phyloP scores from a whole-genome alignment of 2,797 vertebrate genomes.

The Lagodon rhomboides region DNA sequence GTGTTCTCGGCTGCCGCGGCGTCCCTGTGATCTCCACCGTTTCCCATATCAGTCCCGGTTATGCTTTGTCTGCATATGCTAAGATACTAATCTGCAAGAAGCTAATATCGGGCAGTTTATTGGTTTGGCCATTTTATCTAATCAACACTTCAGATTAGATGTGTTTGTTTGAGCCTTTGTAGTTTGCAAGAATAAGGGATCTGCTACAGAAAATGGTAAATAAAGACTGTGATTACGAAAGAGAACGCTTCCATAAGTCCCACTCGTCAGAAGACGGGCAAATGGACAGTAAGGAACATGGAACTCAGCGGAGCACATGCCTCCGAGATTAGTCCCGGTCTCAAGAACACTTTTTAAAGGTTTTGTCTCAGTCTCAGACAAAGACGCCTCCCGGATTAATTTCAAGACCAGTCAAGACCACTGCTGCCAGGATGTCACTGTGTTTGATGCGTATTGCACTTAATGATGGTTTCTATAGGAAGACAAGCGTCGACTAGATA shows the following conservation, averaged over 20 bases:
- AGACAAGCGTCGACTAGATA: no score
- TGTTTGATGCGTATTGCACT: no score
- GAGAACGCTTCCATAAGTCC: background rate
- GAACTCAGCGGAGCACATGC: no score
- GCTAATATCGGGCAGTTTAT: background rate
- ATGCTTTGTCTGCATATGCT: background rate
- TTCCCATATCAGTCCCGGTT: background rate
- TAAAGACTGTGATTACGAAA: background rate
- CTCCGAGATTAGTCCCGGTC: no score
- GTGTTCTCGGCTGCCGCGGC: slow-evolving; percentile 26
- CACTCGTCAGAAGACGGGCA: background rate
- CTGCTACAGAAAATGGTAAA: background rate
- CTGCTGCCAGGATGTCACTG: no score
- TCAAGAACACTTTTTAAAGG: no score
- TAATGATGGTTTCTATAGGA: no score
- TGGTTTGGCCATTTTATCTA: background rate
- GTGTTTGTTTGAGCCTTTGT: background rate
- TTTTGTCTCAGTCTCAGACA: no score
- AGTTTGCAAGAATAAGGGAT: background rate
- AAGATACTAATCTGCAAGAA: slow-evolving; percentile 6
- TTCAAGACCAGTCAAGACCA: no score
- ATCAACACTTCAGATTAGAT: background rate
- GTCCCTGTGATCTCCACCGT: background rate
- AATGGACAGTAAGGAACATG: background rate
- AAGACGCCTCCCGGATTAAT: no score